Base-by-base conservation (phyloP, 2,797 vertebrate genomes). In the Pyrocephalus nanus region DNA sequence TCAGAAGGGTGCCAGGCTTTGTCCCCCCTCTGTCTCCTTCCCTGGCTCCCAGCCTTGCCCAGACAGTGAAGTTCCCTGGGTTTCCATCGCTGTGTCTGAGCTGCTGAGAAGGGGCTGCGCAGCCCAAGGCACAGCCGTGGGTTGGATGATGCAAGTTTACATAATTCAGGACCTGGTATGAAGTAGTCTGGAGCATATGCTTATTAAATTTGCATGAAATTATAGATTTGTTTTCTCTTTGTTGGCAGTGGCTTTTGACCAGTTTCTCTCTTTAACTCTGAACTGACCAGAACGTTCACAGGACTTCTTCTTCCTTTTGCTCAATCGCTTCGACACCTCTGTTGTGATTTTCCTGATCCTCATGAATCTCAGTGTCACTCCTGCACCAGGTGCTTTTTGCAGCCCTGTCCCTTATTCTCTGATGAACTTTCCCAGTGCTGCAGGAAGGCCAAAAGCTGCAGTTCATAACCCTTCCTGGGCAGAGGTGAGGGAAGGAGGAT, bases 151-250 rank as follows among this genome's bases (percentile, higher is more conserved):
- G 93, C 82, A 45, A 45, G 30, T 40, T 93, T 81, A 55, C 70
- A 69, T 87, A 75, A 93, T 84, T 95, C 92, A 94, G 47, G 61
- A 22, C 77, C 80, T 81, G 92, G 5, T 60, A 22, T 61, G 86
- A 78, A 83, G 80, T 32, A 47, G 70, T 85, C 79, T 84, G 86
- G 62, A 88, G 62, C 65, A 60, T 80, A 73, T 50, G 27, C 82
- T 96, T 73, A 72, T 97, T 97, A 97, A 95, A 95, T 90, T 81
- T 97, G 75, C 91, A 82, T 86, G 94, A 65, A 86, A 64, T 91
- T 54, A 65, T 6, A 53, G 69, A 40, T 2, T 57, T 34, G 48
- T 74, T 48, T 69, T 19, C 29, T 79, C 91, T 76, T 57, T 29
- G 42, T 80, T 93, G 66, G 36, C 67, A 42, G 3, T 70, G 60